These are phyloP conservation scores for Pocota personata DNA, from an alignment of 2,888 invertebrate species.

Conservation along the genomic window DNA sequence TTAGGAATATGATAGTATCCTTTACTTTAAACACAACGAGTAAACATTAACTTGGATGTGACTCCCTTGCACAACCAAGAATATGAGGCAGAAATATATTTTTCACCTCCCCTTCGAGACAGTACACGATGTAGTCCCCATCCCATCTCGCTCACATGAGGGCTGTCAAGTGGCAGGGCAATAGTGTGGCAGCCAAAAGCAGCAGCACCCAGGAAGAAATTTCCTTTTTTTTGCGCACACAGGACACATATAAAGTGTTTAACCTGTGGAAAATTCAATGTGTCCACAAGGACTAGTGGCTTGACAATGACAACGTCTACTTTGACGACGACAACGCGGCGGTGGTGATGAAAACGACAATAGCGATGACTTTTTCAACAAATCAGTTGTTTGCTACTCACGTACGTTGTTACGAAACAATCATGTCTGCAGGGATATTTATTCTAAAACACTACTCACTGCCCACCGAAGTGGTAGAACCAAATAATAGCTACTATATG, in stretches of 20 bases:
- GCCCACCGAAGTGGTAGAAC: background rate
- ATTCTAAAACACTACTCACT: constrained; percentile 5
- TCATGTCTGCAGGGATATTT: constrained; percentile 53
- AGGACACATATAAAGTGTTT: constrained; percentile 52
- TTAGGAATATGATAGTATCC: constrained; percentile 42
- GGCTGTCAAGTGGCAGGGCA: constrained; percentile 30
- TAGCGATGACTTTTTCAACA: constrained; percentile 60
- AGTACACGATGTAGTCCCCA: no score
- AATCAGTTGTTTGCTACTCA: constrained; percentile 61
- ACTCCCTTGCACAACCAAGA: background rate
- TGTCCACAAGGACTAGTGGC: constrained; percentile 40
- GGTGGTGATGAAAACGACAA: constrained; percentile 2
- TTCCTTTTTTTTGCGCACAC: constrained; percentile 17
- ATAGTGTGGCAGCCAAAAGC: constrained; percentile 28
- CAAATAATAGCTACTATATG: background rate
- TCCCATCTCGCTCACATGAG: constrained; percentile 10
- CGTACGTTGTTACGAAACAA: constrained; percentile 48
- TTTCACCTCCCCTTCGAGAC: background rate
- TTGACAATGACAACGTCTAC: constrained; percentile 40
- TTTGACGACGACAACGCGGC: no score
- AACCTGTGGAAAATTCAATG: constrained; percentile 70
- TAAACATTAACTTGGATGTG: constrained; percentile 48
- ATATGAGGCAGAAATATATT: constrained; percentile 45
- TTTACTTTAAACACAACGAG: constrained; percentile 39
- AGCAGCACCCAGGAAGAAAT: constrained; percentile 10